These are phyloP conservation scores for Macrosiphum euphorbiae DNA, from an alignment of 2,888 invertebrate genomes.

Conservation along the genomic window DNA sequence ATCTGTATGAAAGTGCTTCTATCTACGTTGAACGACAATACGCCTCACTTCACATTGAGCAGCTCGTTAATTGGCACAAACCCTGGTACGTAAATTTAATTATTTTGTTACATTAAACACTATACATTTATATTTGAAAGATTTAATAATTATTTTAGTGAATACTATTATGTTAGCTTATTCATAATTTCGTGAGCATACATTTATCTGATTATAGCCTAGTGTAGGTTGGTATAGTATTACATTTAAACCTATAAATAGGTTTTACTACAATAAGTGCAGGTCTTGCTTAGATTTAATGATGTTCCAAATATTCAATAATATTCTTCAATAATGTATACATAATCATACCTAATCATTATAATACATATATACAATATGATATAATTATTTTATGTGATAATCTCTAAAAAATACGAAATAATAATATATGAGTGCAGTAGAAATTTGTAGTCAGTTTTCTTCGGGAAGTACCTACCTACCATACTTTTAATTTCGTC, in stretches of 20 bases:
- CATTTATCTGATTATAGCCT: not conserved
- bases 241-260: not conserved
- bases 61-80: conserved; percentile 84
- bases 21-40: conserved; percentile 77
- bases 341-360: no score
- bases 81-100: conserved; percentile 73
- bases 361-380: not conserved
- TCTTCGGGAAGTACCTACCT: not conserved
- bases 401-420: not conserved
- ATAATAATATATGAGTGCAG: not conserved
- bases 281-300: not conserved
- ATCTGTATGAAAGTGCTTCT: conserved; percentile 88
- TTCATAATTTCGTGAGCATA: not conserved
- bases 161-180: not conserved
- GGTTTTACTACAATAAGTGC: not conserved
- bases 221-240: not conserved
- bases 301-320: not conserved
- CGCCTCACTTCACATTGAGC: conserved; percentile 82
- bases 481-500: not conserved
- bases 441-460: not conserved
- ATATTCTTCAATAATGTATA: not conserved
- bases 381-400: not conserved
- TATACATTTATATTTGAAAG: not conserved
- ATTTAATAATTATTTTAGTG: not conserved
- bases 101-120: not conserved